phyloP scores from a whole-genome alignment of 2,797 vertebrate species.

The Emys orbicularis region DNA sequence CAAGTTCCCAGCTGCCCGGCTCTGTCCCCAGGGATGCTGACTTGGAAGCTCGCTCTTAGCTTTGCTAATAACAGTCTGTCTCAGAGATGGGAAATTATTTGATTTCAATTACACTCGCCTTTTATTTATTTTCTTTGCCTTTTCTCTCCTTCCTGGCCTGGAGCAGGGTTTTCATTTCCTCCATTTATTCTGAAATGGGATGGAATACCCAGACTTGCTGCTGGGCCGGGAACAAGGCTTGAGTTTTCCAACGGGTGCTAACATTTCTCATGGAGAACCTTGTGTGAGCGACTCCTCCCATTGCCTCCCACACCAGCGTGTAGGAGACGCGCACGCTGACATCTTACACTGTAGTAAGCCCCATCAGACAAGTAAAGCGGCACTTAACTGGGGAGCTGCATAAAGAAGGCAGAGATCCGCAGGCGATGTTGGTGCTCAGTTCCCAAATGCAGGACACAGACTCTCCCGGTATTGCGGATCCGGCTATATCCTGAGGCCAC shows the following conservation, averaged over 20 bases:
- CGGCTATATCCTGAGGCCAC: not conserved
- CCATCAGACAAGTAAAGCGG: not conserved
- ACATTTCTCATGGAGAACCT: not conserved
- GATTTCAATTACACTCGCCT: not conserved
- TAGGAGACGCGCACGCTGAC: not conserved
- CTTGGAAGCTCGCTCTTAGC: not conserved
- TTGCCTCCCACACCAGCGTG: not conserved
- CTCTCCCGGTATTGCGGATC: not conserved
- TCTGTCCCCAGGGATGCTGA: not conserved
- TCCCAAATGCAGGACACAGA: not conserved
- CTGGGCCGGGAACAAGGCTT: not conserved
- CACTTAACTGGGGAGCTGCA: not conserved
- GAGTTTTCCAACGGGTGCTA: not conserved
- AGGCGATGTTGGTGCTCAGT: not conserved
- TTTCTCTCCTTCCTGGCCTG: not conserved
- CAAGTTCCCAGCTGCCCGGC: not conserved
- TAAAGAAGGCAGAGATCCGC: not conserved
- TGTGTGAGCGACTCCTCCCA: not conserved
- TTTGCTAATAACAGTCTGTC: not conserved
- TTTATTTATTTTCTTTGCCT: not conserved
- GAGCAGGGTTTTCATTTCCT: not conserved
- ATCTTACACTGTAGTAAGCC: not conserved
- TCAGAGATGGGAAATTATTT: not conserved
- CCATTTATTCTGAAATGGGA: not conserved
- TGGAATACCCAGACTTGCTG: not conserved